Evolutionary conservation across 2,113 vertebrate genomes (phyloP), one percentile per base, ranked within the genome.

Genomic region (Boleophthalmus pectinirostris): DNA sequence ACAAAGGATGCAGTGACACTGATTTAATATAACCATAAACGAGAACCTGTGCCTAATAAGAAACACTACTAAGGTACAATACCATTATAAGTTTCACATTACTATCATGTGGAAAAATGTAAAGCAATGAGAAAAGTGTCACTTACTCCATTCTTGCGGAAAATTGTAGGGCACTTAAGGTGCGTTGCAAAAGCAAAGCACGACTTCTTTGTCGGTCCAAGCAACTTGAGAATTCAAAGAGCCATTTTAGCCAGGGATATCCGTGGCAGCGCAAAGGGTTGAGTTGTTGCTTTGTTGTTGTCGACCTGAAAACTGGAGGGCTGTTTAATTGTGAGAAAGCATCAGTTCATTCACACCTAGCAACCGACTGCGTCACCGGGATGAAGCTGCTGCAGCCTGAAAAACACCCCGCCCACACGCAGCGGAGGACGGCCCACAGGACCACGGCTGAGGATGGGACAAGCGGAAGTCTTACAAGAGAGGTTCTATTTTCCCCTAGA

Each of bases 111-210:
- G 0, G 3, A 71, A 5, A 24, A 3, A n/a, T 61, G 60, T 13
- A 74, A 13, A 79, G 33, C 14, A 33, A 61, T 61, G 25, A 61
- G 25, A 61, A 81, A 47, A 75, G 75, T 83, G 73, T 24, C 13
- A 94, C 94, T 94, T 93, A 94, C 94, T 94, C 94, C 94, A 94
- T 94, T 91, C 85, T 94, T 89, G 93, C 93, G 73, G 87, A 74
- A 74, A 88, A 85, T n/a, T 80, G 84, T 88, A 91, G 90, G 88
- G 85, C 82, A 64, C 85, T 90, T 85, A 69, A 86, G 88, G 94
- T 94, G 93, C 94, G 93, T 94, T 94, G 94, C 93, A 71, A 79
- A 87, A 89, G 94, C 94, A 94, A 94, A 91, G 94, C 94, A 94
- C 93, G 87, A 68, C 58, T 88, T 89, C 71, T 90, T 67, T 73